phyloP scores from a whole-genome alignment of 2,888 invertebrate genomes.

The Amblyjoppa fuscipennis region DNA sequence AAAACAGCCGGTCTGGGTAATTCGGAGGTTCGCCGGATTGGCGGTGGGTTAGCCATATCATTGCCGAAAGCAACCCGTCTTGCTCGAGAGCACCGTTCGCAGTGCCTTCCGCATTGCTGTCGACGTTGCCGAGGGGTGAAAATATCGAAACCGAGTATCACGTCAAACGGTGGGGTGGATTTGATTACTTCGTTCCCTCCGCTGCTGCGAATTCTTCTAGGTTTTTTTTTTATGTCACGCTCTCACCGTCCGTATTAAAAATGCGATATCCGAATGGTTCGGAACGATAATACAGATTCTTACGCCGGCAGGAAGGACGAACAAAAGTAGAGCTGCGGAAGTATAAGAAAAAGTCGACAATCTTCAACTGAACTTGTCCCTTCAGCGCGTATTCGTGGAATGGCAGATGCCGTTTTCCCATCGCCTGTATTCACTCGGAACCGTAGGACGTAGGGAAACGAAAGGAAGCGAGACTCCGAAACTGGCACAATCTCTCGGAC shows the following conservation, averaged over 20 bases:
- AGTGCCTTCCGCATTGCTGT: conserved; percentile 48
- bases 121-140: conserved; percentile 25
- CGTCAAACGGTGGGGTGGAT: conserved; percentile 16
- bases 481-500: conserved; percentile 29
- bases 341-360: not conserved
- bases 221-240: not conserved
- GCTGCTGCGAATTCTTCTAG: not conserved
- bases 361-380: not conserved
- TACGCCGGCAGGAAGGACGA: not conserved
- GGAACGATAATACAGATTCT: not conserved
- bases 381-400: not conserved
- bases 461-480: conserved; percentile 30
- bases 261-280: not conserved
- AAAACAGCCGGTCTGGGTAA: conserved; percentile 64
- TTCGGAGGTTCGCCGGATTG: conserved; percentile 53
- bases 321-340: not conserved
- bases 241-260: not conserved
- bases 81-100: conserved; percentile 58
- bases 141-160: conserved; percentile 26
- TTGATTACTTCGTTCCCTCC: conserved; percentile 36
- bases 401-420: not conserved
- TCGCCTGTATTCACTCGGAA: not conserved
- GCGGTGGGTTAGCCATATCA: conserved; percentile 17
- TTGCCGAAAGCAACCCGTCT: conserved; percentile 62
- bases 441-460: not conserved